Conservation (phyloP, 2,797 vertebrate species). For the Danio albolineatus region DNA sequence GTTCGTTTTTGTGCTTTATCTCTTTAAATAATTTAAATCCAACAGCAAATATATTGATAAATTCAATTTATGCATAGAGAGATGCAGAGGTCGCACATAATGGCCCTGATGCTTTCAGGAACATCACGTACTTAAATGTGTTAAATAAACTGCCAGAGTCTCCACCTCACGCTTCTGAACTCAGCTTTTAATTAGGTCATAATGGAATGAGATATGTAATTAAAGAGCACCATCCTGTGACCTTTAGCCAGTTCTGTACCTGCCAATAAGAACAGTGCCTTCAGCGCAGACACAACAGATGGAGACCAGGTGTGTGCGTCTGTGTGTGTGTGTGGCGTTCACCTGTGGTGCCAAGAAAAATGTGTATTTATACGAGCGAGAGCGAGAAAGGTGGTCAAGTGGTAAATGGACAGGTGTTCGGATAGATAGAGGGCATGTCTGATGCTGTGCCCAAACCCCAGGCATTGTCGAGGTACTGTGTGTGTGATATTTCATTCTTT, state of each 20-base stretch:
- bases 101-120: background rate
- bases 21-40: too few species aligned
- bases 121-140: background rate
- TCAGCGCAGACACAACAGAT: conserved; percentile 48
- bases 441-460: conserved; percentile 28
- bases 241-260: conserved; percentile 24
- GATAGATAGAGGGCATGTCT: conserved; percentile 40
- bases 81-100: background rate
- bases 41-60: background rate
- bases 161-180: background rate
- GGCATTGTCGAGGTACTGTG: background rate
- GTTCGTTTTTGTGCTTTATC: too few species aligned
- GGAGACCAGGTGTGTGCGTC: conserved; percentile 43
- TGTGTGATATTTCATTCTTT: background rate
- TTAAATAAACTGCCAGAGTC: background rate
- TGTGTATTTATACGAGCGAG: background rate
- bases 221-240: conserved; percentile 30
- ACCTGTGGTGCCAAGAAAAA: conserved; percentile 33
- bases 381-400: conserved; percentile 1
- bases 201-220: conserved; percentile 46
- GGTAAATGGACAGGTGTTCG: conserved; percentile 49
- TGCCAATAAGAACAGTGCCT: conserved; percentile 37
- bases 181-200: conserved; percentile 40
- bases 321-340: conserved; percentile 15
- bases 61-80: background rate